These are phyloP conservation scores for Ardeotis arabs DNA, from an alignment of 2,113 vertebrate species.

Conservation along the genomic window DNA sequence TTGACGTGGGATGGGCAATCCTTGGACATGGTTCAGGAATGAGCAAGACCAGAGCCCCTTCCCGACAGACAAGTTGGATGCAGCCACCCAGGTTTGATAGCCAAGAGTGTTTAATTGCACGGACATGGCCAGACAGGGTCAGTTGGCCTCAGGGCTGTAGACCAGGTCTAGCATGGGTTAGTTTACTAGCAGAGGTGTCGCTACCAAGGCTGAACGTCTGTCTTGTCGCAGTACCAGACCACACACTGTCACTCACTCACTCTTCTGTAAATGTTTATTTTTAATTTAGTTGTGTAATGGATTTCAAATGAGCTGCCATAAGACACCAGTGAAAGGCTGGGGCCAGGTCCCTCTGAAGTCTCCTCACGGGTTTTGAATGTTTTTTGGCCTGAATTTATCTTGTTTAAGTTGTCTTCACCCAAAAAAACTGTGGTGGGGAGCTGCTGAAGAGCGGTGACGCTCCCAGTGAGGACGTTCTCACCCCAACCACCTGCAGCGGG, in stretches of 20 bases:
- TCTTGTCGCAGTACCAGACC: neutral
- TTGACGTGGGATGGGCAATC: neutral
- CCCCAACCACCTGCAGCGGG: neutral
- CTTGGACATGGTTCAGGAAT: neutral
- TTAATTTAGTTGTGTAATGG: slow-evolving; percentile 16
- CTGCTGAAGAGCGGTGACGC: neutral
- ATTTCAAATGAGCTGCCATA: slow-evolving; percentile 43
- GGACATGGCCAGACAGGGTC: neutral
- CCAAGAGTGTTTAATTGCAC: fast-evolving
- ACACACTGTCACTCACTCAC: neutral
- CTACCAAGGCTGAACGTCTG: neutral
- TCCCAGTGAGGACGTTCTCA: neutral
- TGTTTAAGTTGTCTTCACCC: neutral
- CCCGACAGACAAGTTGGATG: neutral
- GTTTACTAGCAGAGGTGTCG: neutral
- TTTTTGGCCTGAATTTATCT: neutral
- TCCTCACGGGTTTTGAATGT: neutral
- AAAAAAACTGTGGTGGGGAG: neutral
- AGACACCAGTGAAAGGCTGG: slow-evolving; percentile 12
- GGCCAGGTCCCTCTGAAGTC: neutral
- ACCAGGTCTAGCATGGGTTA: neutral
- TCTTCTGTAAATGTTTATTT: slow-evolving; percentile 61
- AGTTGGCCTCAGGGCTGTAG: neutral
- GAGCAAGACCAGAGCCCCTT: neutral
- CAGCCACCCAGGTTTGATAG: neutral